phyloP scores from a whole-genome alignment of 2,888 invertebrate species.

The Hypena proboscidalis region DNA sequence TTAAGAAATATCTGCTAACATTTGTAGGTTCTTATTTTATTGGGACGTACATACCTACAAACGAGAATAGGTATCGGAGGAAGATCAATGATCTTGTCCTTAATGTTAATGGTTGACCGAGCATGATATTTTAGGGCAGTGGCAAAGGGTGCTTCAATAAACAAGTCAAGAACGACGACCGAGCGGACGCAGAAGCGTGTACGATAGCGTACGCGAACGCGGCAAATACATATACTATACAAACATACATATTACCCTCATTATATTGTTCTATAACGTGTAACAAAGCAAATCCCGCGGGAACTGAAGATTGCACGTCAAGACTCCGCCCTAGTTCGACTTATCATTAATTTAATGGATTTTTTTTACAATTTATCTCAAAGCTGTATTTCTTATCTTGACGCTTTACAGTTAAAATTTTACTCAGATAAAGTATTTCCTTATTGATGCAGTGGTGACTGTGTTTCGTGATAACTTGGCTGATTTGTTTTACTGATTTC shows the following conservation, averaged over 20 bases:
- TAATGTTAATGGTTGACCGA: slow-evolving; percentile 48
- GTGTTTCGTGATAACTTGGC: too few species aligned
- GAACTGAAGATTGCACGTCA: slow-evolving; percentile 44
- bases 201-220: too few species aligned
- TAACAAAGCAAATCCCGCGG: slow-evolving; percentile 63
- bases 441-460: too few species aligned
- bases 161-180: too few species aligned
- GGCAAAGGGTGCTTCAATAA: slow-evolving; percentile 57
- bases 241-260: too few species aligned
- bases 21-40: background rate
- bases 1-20: background rate
- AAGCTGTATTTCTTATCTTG: slow-evolving; percentile 37
- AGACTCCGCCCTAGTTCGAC: slow-evolving; percentile 42
- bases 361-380: slow-evolving; percentile 37
- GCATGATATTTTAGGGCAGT: slow-evolving; percentile 57
- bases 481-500: too few species aligned
- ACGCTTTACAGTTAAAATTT: too few species aligned
- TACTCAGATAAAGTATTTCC: too few species aligned
- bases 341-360: slow-evolving; percentile 63
- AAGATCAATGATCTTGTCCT: slow-evolving; percentile 9
- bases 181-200: too few species aligned
- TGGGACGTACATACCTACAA: too few species aligned
- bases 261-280: too few species aligned
- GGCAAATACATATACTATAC: too few species aligned
- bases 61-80: slow-evolving; percentile 7